These are phyloP conservation scores for Myotis planiceps DNA, from an alignment of 2,797 vertebrate species.

Conservation along the genomic window DNA sequence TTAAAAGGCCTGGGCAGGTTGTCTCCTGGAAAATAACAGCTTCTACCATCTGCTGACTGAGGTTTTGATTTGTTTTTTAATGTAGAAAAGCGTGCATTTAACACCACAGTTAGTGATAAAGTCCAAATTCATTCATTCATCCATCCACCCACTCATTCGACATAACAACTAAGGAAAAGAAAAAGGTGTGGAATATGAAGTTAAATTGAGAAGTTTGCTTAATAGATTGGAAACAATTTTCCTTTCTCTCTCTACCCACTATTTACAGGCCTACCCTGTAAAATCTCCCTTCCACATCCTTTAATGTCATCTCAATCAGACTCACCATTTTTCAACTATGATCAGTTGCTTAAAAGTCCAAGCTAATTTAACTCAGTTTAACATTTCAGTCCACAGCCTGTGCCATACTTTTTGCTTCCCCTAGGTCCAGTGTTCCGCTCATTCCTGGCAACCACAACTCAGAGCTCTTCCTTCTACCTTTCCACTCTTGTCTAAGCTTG, in stretches of 20 bases:
- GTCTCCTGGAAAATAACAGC: constrained; percentile 57
- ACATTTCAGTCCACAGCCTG: neutral
- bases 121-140: neutral
- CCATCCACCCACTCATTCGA: neutral
- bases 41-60: constrained; percentile 44
- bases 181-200: neutral
- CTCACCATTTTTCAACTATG: neutral
- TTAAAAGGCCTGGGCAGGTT: neutral
- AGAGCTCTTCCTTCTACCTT: neutral
- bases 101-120: neutral
- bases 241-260: neutral
- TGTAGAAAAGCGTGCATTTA: neutral
- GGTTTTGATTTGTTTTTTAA: constrained; percentile 46
- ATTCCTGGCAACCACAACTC: neutral
- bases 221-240: neutral
- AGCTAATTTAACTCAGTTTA: neutral
- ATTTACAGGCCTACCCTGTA: neutral
- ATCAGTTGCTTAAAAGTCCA: neutral
- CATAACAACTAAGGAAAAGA: neutral
- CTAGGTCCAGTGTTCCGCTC: neutral
- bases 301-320: neutral
- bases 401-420: rapidly evolving
- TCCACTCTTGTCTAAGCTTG: neutral
- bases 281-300: neutral
- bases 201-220: neutral